A percentile compares a stretch with the other conserved stretches of the same genome.
Evolutionary conservation across 2,113 vertebrate genomes (phyloP).

Genomic region (Ibidorhyncha struthersii): DNA sequence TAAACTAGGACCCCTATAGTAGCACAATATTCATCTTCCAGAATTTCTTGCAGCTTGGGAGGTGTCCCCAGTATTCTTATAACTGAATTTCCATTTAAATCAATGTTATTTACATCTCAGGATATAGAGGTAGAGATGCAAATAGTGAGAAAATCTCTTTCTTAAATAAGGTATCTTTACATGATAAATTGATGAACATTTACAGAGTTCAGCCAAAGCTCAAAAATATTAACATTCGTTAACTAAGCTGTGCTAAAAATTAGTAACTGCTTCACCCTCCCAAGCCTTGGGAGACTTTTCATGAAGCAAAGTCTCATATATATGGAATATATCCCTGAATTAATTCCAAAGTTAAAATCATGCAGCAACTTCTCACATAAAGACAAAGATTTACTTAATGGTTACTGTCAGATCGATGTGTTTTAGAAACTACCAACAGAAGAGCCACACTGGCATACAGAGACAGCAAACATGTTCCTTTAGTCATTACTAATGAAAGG

Average conservation of each 20-base stretch:
- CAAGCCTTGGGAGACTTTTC: neutral
- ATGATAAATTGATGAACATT: neutral
- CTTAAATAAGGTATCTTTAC: neutral
- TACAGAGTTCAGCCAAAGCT: neutral
- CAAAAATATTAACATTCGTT: neutral
- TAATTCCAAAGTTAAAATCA: neutral
- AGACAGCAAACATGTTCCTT: neutral
- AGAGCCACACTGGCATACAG: neutral
- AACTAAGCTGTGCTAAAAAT: neutral
- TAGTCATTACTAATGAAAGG: constrained; percentile 30
- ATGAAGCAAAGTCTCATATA: neutral
- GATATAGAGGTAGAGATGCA: neutral
- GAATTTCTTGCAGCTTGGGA: neutral
- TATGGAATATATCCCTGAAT: neutral
- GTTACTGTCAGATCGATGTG: neutral
- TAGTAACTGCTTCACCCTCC: neutral
- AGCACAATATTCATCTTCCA: neutral
- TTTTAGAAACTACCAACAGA: neutral
- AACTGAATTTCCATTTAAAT: neutral
- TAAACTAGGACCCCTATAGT: neutral
- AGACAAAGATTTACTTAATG: neutral
- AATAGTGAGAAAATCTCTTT: neutral
- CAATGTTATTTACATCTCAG: neutral
- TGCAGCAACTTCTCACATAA: neutral
- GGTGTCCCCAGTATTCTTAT: neutral